These are phyloP conservation scores for Tiliqua scincoides DNA, from an alignment of 2,113 vertebrate genomes.

Conservation along the genomic window DNA sequence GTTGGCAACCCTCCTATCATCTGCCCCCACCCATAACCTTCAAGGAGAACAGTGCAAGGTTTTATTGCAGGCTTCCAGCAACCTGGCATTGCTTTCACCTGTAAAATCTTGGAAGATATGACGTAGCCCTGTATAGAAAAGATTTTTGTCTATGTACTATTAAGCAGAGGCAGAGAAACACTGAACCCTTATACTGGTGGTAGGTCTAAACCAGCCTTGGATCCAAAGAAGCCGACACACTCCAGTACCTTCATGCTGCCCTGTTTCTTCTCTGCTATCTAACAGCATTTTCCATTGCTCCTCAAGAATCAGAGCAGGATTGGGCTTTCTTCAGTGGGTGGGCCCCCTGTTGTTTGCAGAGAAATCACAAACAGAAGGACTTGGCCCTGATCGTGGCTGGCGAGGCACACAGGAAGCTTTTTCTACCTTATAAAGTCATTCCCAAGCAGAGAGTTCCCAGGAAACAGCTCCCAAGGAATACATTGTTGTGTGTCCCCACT, in stretches of 20 bases:
- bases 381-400: background rate
- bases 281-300: background rate
- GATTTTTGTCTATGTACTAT: background rate
- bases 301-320: background rate
- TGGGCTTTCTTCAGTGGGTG: background rate
- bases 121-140: background rate
- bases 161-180: background rate
- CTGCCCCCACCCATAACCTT: too few species aligned
- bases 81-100: background rate
- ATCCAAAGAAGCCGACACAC: too few species aligned
- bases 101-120: background rate
- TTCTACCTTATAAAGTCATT: constrained; percentile 21
- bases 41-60: too few species aligned
- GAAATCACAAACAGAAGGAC: constrained; percentile 5
- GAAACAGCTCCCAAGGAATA: background rate
- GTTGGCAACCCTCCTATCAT: too few species aligned
- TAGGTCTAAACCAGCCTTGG: background rate
- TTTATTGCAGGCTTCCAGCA: too few species aligned
- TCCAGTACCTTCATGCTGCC: background rate
- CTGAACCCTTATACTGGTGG: background rate
- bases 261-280: background rate
- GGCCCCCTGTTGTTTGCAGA: background rate
- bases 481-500: background rate
- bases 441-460: background rate
- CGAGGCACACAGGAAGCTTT: background rate